Conservation (phyloP, 1,140 invertebrate species). For the Bombyx mori region ASM3026992v2 NC_085110.1:5387001-5387500, state of each 20-base stretch:
- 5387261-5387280: slow-evolving; percentile 93
- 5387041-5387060: slow-evolving; percentile 94
- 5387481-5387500: slow-evolving; percentile 87
- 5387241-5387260: slow-evolving; percentile 88
- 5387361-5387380: slow-evolving; percentile 88
- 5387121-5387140: slow-evolving; percentile 83
- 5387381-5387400: slow-evolving; percentile 80
- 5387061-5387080: slow-evolving; percentile 91
- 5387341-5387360: slow-evolving; percentile 79
- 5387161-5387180: slow-evolving; percentile 89
- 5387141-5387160: slow-evolving; percentile 87
- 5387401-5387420: slow-evolving; percentile 81
- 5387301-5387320: slow-evolving; percentile 81
- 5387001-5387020: slow-evolving; percentile 91
- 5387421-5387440: slow-evolving; percentile 86
- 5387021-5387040: slow-evolving; percentile 82
- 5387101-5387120: slow-evolving; percentile 96
- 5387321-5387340: slow-evolving; percentile 86
- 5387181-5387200: slow-evolving; percentile 91
- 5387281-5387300: slow-evolving; percentile 87
- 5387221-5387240: slow-evolving; percentile 86
- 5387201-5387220: slow-evolving; percentile 86
- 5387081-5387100: slow-evolving; percentile 96
- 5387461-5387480: slow-evolving; percentile 86
- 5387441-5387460: slow-evolving; percentile 89